Conservation (phyloP, 2,113 vertebrate species). For the Dendrocopos noguchii region DNA sequence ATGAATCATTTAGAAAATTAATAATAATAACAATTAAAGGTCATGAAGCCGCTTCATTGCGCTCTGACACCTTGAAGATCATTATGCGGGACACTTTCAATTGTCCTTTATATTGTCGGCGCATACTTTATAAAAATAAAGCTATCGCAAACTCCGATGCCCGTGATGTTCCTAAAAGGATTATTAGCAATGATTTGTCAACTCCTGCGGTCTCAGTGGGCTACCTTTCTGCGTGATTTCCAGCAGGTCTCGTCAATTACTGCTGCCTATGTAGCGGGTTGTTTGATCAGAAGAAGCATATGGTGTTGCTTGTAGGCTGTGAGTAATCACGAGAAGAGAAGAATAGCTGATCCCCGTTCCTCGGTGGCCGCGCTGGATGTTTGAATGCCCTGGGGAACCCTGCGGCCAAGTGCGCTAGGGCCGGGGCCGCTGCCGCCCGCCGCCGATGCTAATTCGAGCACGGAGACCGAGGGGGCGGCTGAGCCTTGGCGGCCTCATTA, state of each 20-base stretch:
- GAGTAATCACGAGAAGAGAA: constrained; percentile 67
- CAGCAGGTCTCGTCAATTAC: constrained; percentile 85
- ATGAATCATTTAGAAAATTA: neutral
- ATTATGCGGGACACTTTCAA: constrained; percentile 12
- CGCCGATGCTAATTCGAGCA: constrained; percentile 46
- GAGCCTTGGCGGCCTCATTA: neutral
- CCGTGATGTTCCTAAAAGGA: constrained; percentile 77
- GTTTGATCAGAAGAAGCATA: constrained; percentile 84
- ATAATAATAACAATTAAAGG: neutral
- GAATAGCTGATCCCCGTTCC: constrained; percentile 62
- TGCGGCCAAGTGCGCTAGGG: constrained; percentile 41
- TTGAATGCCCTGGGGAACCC: constrained; percentile 57
- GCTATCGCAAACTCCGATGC: constrained; percentile 68
- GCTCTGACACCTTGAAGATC: constrained; percentile 17
- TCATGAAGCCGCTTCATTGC: neutral
- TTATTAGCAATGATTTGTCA: constrained; percentile 85
- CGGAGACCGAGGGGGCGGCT: neutral
- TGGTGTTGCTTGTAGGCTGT: constrained; percentile 80
- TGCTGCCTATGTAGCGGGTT: constrained; percentile 76
- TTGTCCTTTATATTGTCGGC: constrained; percentile 71
- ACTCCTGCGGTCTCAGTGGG: constrained; percentile 80
- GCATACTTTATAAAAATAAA: constrained; percentile 77
- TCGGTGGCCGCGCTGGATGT: constrained; percentile 51
- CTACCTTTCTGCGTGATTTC: constrained; percentile 86
- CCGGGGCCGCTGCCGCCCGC: constrained; percentile 16